Base-by-base conservation (phyloP, 2,888 invertebrate genomes). In the Leptothorax acervorum region DNA sequence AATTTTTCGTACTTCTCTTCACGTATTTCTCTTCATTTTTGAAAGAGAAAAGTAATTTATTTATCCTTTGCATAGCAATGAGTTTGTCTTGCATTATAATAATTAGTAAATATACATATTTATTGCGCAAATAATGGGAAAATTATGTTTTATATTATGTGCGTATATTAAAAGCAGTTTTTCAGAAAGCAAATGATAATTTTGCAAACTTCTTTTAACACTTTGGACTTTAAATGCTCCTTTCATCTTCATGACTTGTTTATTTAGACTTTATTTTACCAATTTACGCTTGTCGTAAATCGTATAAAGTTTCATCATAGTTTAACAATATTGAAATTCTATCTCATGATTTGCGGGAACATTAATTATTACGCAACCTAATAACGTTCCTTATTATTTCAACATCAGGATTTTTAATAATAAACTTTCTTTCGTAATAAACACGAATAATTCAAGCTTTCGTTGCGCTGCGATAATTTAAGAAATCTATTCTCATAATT, bases 371-470 rank as follows among this genome's bases (percentile, higher is more conserved):
- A 23, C 6, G 42, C 28, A 39, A 65, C 15, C 9, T 65, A 76
- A 65, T 76, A 68, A 57, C 55, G 45, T 11, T 31, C 28, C 55
- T 78, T 45, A 45, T 78, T 42, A 45, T 15, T 57, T 68, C 68
- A 55, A 68, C n/a, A 11, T 53, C 45, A n/a, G 2, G 15, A n/a
- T n/a, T 55, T 15, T 78, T 78, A 57, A 66, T 2, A 12, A 35
- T 35, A 35, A 35, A 35, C 35, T 35, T 35, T 35, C 35, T 68
- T 68, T 28, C 15, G 11, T 55, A 5, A 55, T 31, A 57, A 68
- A 35, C 31, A 15, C 45, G 70, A 45, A 57, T 79, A 79, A 79
- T 66, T 66, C n/a, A 55, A 28, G 9, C 31, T 66, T 28, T 53
- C 53, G 28, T 8, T 66, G 0, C 65, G 18, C 12, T 28, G 12